These are phyloP conservation scores for Gallinago stenura DNA, from an alignment of 2,797 vertebrate genomes.

Conservation along the genomic window DNA sequence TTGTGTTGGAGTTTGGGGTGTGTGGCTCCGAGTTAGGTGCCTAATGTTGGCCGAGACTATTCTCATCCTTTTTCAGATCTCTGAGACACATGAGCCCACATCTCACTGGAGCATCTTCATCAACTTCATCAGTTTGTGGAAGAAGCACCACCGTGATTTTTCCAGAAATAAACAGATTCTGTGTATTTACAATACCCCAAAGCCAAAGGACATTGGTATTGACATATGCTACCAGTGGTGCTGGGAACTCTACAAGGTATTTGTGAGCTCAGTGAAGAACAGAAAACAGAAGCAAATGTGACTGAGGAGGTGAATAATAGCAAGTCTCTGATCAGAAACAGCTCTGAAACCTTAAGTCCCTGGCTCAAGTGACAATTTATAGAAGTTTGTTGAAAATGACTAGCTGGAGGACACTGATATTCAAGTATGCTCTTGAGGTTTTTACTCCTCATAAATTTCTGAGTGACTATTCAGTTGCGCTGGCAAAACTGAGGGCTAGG, in stretches of 20 bases:
- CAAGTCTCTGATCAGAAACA: not conserved
- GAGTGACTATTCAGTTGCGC: not conserved
- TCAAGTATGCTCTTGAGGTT: rapidly evolving
- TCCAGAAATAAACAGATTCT: not conserved
- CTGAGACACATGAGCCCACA: not conserved
- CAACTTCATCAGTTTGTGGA: not conserved
- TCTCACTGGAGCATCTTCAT: not conserved
- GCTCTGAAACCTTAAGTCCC: not conserved
- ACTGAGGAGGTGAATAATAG: not conserved
- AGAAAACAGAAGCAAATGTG: not conserved
- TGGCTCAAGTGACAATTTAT: not conserved
- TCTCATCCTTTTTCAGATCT: not conserved
- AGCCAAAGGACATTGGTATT: not conserved
- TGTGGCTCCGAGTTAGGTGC: not conserved
- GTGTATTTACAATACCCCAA: not conserved
- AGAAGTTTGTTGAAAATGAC: not conserved
- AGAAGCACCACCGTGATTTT: not conserved
- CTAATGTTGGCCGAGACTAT: not conserved
- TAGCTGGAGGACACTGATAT: not conserved
- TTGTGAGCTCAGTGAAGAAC: not conserved
- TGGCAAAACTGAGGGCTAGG: not conserved
- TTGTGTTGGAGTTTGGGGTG: not conserved
- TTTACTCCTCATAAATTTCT: not conserved
- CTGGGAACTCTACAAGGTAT: not conserved
- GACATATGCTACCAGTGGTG: not conserved